A percentile compares a stretch with the other conserved stretches of the same genome.
Evolutionary conservation across 2,797 vertebrate genomes (phyloP).

Genomic region (Crocodylus rhombifer): DNA sequence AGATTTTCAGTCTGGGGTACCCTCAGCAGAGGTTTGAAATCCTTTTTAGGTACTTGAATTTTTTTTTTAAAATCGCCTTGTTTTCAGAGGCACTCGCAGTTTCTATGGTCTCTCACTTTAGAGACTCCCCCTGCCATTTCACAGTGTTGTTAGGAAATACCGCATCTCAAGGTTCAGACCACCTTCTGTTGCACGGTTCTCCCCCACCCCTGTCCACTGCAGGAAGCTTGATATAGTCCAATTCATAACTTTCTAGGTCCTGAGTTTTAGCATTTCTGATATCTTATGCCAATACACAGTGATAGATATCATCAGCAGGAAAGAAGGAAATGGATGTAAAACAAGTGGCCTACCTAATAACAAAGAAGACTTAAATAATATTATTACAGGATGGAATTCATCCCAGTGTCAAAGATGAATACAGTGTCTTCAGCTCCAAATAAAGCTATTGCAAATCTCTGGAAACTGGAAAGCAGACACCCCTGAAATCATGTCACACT

Average conservation of each 20-base stretch:
- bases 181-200: neutral
- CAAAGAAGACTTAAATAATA: no score
- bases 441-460: no score
- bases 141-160: no score
- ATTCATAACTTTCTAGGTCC: neutral
- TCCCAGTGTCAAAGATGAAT: no score
- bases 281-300: neutral
- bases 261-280: neutral
- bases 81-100: neutral
- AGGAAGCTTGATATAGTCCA: neutral
- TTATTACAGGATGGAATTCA: neutral
- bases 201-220: neutral
- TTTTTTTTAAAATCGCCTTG: neutral
- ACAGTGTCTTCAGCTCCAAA: rapidly evolving
- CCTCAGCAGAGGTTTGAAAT: neutral
- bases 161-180: neutral
- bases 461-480: neutral
- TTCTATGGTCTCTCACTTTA: neutral
- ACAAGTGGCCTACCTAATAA: neutral
- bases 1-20: neutral
- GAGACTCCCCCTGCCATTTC: neutral
- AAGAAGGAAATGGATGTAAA: neutral
- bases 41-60: neutral
- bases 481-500: neutral
- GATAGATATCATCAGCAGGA: neutral